Base-by-base conservation (phyloP, 2,888 invertebrate genomes). In the Sinhomidia bicolor region DNA sequence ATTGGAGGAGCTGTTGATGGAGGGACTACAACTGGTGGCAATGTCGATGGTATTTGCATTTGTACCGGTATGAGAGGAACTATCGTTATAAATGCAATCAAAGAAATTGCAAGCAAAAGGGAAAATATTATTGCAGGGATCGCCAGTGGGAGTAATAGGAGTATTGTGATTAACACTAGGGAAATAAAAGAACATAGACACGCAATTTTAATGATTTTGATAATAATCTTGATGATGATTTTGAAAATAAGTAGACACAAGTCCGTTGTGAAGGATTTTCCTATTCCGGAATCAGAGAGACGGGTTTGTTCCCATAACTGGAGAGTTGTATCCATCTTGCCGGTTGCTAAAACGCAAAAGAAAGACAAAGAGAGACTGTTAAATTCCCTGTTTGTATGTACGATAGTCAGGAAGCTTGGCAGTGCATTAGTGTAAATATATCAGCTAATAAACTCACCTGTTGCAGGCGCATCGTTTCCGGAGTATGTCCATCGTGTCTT, bases 181-280 rank as follows among this genome's bases (percentile, higher is more conserved):
- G 80, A 57, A n/a, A 89, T n/a, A 12, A 84, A 29, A 12, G 65
- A 65, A 26, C 88, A 88, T 9, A 90, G 20, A 23, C 81, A 90
- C 26, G 76, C 60, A 23, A 88, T 54, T 85, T 90, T 83, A 17
- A 84, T 79, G 20, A 80, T 51, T 84, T 88, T 84, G 17, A 88
- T 71, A 44, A 84, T 47, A 23, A 79, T n/a, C n/a, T n/a, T n/a
- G n/a, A n/a, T n/a, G n/a, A n/a, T n/a, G n/a, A n/a, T n/a, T 84
- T 88, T 84, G 17, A 88, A 79, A 44, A 84, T 47, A 23, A 79
- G 17, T 5, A 84, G 57, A 47, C 84, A 79, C 57, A 88, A 54
- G 29, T 84, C 79, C 36, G 36, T 71, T 12, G 68, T 17, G 29
- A 78, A 82, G 26, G 76, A 47, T 81, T 82, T 82, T 82, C 88